These are phyloP conservation scores for Octopus sinensis DNA, from an alignment of 1,140 invertebrate species.

Conservation along the genomic window DNA sequence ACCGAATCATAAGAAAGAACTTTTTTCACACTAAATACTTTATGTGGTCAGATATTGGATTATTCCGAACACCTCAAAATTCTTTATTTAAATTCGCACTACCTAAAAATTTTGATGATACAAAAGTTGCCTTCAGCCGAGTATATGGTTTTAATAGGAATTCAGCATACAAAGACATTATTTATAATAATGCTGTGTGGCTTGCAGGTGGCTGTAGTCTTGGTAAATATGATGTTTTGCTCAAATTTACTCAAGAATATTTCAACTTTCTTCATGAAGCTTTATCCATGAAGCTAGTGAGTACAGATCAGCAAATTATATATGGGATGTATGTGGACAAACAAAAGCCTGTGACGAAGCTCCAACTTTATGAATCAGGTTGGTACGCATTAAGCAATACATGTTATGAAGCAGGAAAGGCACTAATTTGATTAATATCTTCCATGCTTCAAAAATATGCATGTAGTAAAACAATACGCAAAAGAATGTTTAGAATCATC, in stretches of 20 bases:
- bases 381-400: conserved; percentile 16
- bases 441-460: too few relatives aligned
- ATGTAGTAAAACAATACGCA: too few relatives aligned
- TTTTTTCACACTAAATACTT: conserved; percentile 40
- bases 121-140: conserved; percentile 41
- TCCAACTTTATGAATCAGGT: conserved; percentile 14
- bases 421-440: too few relatives aligned
- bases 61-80: conserved; percentile 32
- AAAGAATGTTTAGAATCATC: too few relatives aligned
- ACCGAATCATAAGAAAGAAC: conserved; percentile 27
- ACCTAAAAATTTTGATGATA: conserved; percentile 39
- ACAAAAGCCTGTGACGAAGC: neutral
- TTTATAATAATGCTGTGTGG: conserved; percentile 37
- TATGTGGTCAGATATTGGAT: conserved; percentile 46
- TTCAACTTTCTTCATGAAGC: conserved; percentile 29
- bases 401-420: neutral
- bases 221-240: conserved; percentile 26
- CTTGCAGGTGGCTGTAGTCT: conserved; percentile 41
- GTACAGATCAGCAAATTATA: conserved; percentile 47
- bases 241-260: conserved; percentile 16
- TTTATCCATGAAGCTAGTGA: conserved; percentile 34
- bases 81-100: conserved; percentile 35
- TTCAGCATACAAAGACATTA: conserved; percentile 27
- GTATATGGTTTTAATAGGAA: conserved; percentile 29
- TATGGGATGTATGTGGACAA: conserved; percentile 21